Base-by-base conservation (phyloP, 2,113 vertebrate genomes). In the Corvus moneduloides region DNA sequence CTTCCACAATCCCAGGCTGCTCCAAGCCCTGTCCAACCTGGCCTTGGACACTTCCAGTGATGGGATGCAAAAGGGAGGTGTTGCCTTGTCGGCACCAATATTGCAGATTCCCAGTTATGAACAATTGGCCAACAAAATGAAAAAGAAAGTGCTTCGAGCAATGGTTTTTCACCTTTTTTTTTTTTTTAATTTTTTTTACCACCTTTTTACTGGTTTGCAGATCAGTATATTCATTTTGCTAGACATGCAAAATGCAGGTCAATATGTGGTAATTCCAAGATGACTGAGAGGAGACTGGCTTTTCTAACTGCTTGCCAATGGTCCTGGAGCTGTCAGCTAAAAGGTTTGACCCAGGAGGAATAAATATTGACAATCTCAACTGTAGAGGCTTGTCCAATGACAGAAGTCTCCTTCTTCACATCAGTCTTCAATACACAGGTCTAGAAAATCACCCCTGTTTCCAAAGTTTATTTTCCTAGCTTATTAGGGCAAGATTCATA, bases 11-110 rank as follows among this genome's bases (percentile, higher is more conserved):
- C 7, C 41, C 71, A 62, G 32, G 16, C 5, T 55, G 15, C 15
- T 76, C 55, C 35, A 55, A 35, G 33, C 20, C 28, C 20, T 0
- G 1, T 15, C 39, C 78, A 62, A 0, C 26, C 24, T 35, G 24
- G 10, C 20, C 28, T 89, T 30, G 55, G 19, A 11, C 63, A 35
- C 55, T 41, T 18, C 30, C 41, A 69, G 35, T 35, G 32, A 19
- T 23, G 21, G 10, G 15, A 2, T 41, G 41, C 5, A 20, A 69
- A 76, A 49, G 17, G 33, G 21, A 11, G 0, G 0, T 20, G 15
- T 4, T 69, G 11, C 5, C 17, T 16, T 52, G 20, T 18, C 26
- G 35, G 27, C 23, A 48, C 2, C 32, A 18, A 41, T 16, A 35
- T 2, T 41, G 7, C 16, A 75, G 22, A 24, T 32, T 59, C 19